A percentile compares a stretch with the other conserved stretches of the same genome.
Evolutionary conservation across 2,888 invertebrate genomes (phyloP).

Genomic region (Erebia aethiops): DNA sequence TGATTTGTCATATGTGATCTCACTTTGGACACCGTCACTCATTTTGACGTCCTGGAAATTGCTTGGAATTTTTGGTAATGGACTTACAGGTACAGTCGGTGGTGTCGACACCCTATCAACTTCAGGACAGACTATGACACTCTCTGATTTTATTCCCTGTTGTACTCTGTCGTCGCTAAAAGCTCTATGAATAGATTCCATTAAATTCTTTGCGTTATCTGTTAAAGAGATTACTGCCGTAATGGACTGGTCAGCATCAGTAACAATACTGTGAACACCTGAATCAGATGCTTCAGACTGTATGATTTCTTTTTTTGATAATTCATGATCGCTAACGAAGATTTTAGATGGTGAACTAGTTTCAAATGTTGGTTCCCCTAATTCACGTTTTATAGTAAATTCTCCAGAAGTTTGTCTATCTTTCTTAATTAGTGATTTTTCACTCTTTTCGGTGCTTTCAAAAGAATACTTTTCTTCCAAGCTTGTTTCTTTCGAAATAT

Average conservation of each 20-base stretch:
- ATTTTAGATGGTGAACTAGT: background rate
- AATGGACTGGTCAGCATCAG: constrained; percentile 49
- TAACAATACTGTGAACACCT: constrained; percentile 59
- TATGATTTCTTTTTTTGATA: constrained; percentile 54
- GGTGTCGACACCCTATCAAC: constrained; percentile 82
- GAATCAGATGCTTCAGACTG: constrained; percentile 59
- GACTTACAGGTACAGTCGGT: constrained; percentile 87
- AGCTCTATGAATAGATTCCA: constrained; percentile 71
- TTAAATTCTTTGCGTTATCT: constrained; percentile 56
- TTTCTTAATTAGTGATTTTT: constrained; percentile 39
- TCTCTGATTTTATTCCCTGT: constrained; percentile 74
- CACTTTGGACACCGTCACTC: constrained; percentile 69
- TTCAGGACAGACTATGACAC: constrained; percentile 49
- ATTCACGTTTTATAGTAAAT: background rate
- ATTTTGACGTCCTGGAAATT: constrained; percentile 69
- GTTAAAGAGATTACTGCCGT: constrained; percentile 38
- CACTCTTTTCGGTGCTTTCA: constrained; percentile 68
- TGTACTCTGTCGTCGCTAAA: constrained; percentile 67
- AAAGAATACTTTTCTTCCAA: constrained; percentile 75
- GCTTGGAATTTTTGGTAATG: constrained; percentile 72
- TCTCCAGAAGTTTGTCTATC: constrained; percentile 13
- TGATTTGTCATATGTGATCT: constrained; percentile 69
- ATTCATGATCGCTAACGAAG: constrained; percentile 29
- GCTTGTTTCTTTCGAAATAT: constrained; percentile 70
- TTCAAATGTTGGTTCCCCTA: background rate